phyloP scores from a whole-genome alignment of 2,888 invertebrate genomes.

The Trissoscelio sp. region DNA sequence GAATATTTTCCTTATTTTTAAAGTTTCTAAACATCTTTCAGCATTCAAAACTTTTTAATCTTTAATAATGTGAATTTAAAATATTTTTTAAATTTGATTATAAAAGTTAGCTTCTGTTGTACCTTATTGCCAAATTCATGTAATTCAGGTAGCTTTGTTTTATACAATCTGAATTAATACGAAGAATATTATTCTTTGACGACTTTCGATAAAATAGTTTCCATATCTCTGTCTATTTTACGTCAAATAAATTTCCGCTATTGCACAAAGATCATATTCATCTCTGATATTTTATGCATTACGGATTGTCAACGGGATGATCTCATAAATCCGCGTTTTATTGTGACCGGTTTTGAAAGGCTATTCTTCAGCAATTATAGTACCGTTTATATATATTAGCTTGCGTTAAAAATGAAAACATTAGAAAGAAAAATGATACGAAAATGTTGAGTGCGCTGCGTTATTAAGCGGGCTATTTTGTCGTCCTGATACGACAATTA shows the following conservation, averaged over 20 bases:
- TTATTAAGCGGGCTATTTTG: neutral
- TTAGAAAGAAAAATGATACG: neutral
- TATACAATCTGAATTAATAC: too few species aligned
- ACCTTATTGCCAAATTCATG: too few species aligned
- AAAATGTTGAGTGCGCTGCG: neutral
- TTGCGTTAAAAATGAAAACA: neutral
- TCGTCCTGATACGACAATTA: constrained; percentile 9
- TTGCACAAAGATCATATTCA: constrained; percentile 17
- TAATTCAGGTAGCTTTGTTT: too few species aligned
- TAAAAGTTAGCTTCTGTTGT: too few species aligned
- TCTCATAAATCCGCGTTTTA: constrained; percentile 13
- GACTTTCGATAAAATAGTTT: constrained; percentile 9
- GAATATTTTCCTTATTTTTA: too few species aligned
- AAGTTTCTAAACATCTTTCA: too few species aligned
- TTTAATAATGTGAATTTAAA: too few species aligned
- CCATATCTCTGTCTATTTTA: constrained; percentile 18
- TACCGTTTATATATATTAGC: neutral
- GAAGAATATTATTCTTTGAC: too few species aligned
- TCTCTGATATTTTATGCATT: constrained; percentile 20
- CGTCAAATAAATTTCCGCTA: constrained; percentile 10
- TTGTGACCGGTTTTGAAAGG: constrained; percentile 10
- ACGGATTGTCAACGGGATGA: constrained; percentile 10
- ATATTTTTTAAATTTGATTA: too few species aligned
- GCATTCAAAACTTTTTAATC: too few species aligned
- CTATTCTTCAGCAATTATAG: neutral